Evolutionary conservation across 1,140 invertebrate species (phyloP).

Genomic region (Brachionus koreanus): DNA sequence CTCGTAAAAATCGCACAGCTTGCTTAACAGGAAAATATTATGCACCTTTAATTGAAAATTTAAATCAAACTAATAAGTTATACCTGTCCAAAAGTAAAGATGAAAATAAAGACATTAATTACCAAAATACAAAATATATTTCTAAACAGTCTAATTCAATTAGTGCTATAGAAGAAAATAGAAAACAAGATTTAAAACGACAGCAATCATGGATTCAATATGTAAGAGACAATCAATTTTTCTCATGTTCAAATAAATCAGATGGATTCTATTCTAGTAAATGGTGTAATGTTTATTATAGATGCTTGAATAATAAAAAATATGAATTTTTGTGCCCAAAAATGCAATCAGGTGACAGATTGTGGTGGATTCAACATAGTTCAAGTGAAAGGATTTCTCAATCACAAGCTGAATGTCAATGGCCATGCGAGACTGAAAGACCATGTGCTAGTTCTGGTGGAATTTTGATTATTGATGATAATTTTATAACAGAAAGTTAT

Average conservation of each 20-base stretch:
- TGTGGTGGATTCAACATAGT: slow-evolving; percentile 41
- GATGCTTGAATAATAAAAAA: slow-evolving; percentile 10
- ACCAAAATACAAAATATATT: neutral
- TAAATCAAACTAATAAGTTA: neutral
- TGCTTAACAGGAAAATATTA: slow-evolving; percentile 35
- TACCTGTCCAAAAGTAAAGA: neutral
- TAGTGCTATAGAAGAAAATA: neutral
- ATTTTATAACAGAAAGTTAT: neutral
- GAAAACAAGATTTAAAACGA: neutral
- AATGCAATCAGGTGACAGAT: neutral
- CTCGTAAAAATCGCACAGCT: neutral
- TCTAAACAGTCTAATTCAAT: neutral
- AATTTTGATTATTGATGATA: neutral
- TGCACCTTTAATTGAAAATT: neutral
- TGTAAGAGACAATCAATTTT: slow-evolving; percentile 22
- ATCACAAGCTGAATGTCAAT: neutral
- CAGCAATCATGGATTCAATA: neutral
- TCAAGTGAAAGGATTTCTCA: neutral
- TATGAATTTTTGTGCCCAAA: slow-evolving; percentile 31
- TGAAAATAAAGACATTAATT: neutral
- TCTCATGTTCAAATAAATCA: slow-evolving; percentile 5
- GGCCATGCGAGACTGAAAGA: slow-evolving; percentile 33
- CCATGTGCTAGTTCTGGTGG: slow-evolving; percentile 30
- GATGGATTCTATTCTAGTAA: slow-evolving; percentile 42
- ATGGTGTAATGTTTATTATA: slow-evolving; percentile 44